A percentile compares a stretch with the other conserved stretches of the same genome.
phyloP scores from a whole-genome alignment of 2,113 vertebrate species.

The Gadus chalcogrammus region DNA sequence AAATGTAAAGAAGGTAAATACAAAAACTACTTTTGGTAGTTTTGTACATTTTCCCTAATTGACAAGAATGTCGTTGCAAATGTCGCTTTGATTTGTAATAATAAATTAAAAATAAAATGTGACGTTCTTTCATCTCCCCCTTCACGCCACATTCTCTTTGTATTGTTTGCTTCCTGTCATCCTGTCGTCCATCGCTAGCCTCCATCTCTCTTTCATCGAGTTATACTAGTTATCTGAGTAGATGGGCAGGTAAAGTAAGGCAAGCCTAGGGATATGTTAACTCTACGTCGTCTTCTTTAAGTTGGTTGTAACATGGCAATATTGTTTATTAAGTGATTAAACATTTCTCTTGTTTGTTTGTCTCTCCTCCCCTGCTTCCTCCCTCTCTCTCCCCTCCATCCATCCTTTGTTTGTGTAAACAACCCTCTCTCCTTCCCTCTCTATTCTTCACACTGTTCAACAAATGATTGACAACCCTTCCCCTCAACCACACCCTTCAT shows the following conservation, averaged over 20 bases:
- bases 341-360: conserved; percentile 7
- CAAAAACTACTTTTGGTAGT: too few relatives aligned
- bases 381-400: conserved; percentile 20
- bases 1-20: too few relatives aligned
- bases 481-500: too few relatives aligned
- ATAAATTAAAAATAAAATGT: too few relatives aligned
- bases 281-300: neutral
- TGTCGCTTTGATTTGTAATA: too few relatives aligned
- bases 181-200: neutral
- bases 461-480: neutral
- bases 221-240: neutral
- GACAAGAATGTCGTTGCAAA: too few relatives aligned
- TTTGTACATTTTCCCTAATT: too few relatives aligned
- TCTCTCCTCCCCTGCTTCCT: conserved; percentile 8
- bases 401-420: neutral
- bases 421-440: neutral
- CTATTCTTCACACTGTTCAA: neutral
- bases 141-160: neutral
- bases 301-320: neutral
- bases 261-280: neutral
- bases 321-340: conserved; percentile 19
- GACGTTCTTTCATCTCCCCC: neutral
- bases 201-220: neutral
- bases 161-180: neutral
- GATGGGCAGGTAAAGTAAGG: neutral